phyloP scores from a whole-genome alignment of 2,113 vertebrate genomes.

The Sarotherodon lohbergeri region DNA sequence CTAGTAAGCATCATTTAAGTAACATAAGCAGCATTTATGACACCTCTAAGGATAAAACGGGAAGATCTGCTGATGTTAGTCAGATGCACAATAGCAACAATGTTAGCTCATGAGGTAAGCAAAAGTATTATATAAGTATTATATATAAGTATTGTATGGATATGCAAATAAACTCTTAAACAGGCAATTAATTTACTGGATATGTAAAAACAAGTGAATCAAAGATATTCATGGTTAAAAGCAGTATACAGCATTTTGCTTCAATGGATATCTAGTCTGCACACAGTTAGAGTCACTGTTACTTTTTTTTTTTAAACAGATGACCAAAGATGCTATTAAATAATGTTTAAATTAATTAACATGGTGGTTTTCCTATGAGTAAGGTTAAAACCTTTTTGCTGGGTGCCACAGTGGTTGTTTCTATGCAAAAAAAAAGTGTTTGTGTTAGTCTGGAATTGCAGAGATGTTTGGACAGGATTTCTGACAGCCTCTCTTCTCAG shows the following conservation, averaged over 20 bases:
- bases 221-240: not conserved
- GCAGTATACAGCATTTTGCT: not conserved
- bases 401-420: not conserved
- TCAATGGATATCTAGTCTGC: not conserved
- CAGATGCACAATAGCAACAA: not conserved
- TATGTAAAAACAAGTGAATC: not conserved
- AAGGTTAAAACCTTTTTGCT: not conserved
- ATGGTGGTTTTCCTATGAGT: accelerated
- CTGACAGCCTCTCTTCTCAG: not conserved
- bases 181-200: not conserved
- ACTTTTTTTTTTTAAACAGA: not conserved
- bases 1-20: not conserved
- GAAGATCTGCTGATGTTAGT: not conserved
- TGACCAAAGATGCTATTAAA: not conserved
- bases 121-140: not conserved
- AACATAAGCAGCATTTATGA: not conserved
- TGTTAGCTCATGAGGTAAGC: not conserved
- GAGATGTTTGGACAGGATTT: not conserved
- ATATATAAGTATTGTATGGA: not conserved
- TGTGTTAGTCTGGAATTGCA: not conserved
- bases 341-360: not conserved
- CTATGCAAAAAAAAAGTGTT: not conserved
- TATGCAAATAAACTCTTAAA: not conserved
- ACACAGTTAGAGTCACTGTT: not conserved
- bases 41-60: not conserved